Evolutionary conservation across 2,113 vertebrate genomes (phyloP).

Genomic region (Actenoides lindsayi): DNA sequence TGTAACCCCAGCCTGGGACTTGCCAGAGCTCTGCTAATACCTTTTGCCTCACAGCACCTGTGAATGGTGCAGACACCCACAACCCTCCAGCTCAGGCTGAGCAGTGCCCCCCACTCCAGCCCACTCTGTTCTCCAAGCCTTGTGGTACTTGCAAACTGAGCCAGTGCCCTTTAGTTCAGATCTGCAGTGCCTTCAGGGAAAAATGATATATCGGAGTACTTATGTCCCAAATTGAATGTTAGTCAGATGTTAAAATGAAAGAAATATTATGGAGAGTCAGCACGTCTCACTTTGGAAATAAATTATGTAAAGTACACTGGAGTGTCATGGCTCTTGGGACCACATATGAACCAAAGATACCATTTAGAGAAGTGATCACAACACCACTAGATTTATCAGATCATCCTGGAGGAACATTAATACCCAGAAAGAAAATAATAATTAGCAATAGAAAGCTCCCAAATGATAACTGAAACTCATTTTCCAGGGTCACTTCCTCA

Average conservation of each 20-base stretch:
- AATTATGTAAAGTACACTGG: not conserved
- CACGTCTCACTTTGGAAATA: conserved; percentile 6
- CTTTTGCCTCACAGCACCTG: not conserved
- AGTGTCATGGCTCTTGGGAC: conserved; percentile 41
- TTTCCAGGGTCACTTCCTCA: conserved; percentile 46
- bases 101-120: not conserved
- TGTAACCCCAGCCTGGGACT: not conserved
- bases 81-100: not conserved
- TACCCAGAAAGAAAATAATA: conserved; percentile 33
- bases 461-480: conserved; percentile 47
- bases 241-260: conserved; percentile 41
- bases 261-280: conserved; percentile 38
- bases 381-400: conserved; percentile 12
- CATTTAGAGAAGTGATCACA: conserved; percentile 45
- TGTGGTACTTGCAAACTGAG: rapidly evolving
- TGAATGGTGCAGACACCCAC: not conserved
- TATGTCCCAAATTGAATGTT: conserved; percentile 24
- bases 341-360: conserved; percentile 3
- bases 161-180: conserved; percentile 12
- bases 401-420: conserved; percentile 11
- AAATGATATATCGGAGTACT: not conserved
- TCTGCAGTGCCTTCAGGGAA: not conserved
- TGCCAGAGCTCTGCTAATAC: not conserved
- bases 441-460: conserved; percentile 46
- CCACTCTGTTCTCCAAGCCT: not conserved